phyloP scores from a whole-genome alignment of 2,113 vertebrate species.

The Python bivittatus region DNA sequence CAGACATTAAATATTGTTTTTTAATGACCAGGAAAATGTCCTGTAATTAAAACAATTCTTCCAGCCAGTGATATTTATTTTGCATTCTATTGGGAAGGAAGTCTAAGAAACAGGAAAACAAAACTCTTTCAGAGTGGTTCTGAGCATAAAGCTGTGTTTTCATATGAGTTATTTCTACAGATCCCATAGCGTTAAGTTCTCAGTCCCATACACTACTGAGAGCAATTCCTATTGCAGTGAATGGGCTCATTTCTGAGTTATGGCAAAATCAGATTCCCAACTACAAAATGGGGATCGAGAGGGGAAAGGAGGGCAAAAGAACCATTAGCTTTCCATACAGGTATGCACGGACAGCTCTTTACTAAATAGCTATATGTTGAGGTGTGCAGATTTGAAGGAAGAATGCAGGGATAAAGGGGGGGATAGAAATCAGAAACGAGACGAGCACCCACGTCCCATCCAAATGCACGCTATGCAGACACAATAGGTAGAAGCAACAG shows the following conservation, averaged over 20 bases:
- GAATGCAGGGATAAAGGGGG: background rate
- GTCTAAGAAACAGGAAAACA: background rate
- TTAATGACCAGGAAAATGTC: background rate
- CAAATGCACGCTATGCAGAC: background rate
- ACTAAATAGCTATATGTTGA: background rate
- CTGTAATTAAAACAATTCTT: background rate
- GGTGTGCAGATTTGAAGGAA: background rate
- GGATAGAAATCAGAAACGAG: background rate
- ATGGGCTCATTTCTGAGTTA: background rate
- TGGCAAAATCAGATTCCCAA: background rate
- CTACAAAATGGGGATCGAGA: background rate
- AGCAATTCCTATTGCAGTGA: background rate
- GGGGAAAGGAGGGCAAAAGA: too few species aligned
- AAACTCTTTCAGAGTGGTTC: background rate
- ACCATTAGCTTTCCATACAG: background rate
- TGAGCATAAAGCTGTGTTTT: background rate
- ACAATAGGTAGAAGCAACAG: background rate
- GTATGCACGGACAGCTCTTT: background rate
- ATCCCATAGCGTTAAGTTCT: background rate
- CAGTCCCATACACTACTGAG: background rate
- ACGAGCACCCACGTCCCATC: background rate
- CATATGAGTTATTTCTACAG: background rate
- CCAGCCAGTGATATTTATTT: background rate
- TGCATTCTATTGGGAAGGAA: background rate
- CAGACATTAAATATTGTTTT: background rate